Percentiles rank a stretch among this genome's conserved stretches.
Evolutionary conservation across 2,113 vertebrate genomes (phyloP).

Genomic region (Limanda limanda): DNA sequence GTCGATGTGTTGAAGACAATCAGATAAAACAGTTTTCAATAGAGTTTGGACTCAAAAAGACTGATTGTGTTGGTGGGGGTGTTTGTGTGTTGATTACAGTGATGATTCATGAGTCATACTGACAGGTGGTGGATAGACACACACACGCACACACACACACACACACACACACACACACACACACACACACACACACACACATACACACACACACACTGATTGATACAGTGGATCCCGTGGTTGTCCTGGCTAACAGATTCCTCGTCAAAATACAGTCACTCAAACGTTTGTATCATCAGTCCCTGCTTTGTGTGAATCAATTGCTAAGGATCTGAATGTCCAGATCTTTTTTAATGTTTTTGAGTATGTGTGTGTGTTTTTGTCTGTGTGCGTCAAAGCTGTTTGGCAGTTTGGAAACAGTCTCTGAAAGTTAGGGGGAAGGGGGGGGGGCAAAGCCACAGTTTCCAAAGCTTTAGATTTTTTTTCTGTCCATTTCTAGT

Average conservation of each 20-base stretch:
- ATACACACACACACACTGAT: constrained; percentile 13
- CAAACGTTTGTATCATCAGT: not conserved
- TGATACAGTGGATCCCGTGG: constrained; percentile 23
- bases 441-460: constrained; percentile 23
- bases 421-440: constrained; percentile 51
- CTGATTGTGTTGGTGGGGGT: not conserved
- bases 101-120: constrained; percentile 59
- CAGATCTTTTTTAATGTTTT: constrained; percentile 10
- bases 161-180: no score
- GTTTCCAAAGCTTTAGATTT: constrained; percentile 59
- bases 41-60: not conserved
- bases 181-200: no score
- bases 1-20: not conserved
- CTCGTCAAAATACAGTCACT: constrained; percentile 28
- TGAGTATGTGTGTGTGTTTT: constrained; percentile 5
- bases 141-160: not conserved
- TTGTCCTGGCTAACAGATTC: constrained; percentile 39
- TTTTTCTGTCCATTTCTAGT: constrained; percentile 53
- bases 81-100: constrained; percentile 25
- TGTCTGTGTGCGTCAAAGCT: constrained; percentile 2
- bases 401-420: constrained; percentile 42
- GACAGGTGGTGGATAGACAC: constrained; percentile 62
- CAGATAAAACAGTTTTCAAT: not conserved
- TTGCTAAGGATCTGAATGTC: constrained; percentile 19
- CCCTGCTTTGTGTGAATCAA: not conserved